phyloP scores from a whole-genome alignment of 2,113 vertebrate species.

The Columbina picui region DNA sequence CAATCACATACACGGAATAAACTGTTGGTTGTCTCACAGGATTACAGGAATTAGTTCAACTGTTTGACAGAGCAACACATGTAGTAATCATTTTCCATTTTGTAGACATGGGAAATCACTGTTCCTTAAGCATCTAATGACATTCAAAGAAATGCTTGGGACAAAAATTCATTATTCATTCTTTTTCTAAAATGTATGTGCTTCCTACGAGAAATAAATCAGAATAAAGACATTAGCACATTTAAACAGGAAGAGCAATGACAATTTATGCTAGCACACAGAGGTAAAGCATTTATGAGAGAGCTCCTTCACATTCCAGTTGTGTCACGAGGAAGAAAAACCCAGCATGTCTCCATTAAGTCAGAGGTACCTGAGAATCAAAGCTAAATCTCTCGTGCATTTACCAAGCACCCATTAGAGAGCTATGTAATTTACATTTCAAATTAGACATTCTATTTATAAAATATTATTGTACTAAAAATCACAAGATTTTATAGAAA shows the following conservation, averaged over 20 bases:
- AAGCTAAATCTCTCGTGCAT: constrained; percentile 62
- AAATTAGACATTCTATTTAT: constrained; percentile 43
- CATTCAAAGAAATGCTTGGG: not conserved
- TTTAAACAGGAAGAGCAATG: not conserved
- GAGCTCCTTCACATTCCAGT: constrained; percentile 62
- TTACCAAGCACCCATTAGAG: constrained; percentile 53
- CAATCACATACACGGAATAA: not conserved
- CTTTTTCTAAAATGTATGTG: not conserved
- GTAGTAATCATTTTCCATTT: not conserved
- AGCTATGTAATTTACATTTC: constrained; percentile 35
- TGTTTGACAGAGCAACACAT: not conserved
- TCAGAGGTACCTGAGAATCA: constrained; percentile 77
- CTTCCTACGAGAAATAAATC: not conserved
- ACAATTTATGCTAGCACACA: not conserved
- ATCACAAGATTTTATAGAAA: constrained; percentile 53
- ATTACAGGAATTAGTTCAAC: constrained; percentile 40
- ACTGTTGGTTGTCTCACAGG: not conserved
- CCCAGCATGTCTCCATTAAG: constrained; percentile 19
- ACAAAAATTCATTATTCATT: not conserved
- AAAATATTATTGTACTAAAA: constrained; percentile 59
- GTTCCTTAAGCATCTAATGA: not conserved
- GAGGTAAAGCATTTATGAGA: not conserved
- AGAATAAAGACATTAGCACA: constrained; percentile 13
- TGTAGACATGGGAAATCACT: not conserved
- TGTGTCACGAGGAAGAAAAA: constrained; percentile 10